phyloP scores from a whole-genome alignment of 2,113 vertebrate species.

The Chamaea fasciata region DNA sequence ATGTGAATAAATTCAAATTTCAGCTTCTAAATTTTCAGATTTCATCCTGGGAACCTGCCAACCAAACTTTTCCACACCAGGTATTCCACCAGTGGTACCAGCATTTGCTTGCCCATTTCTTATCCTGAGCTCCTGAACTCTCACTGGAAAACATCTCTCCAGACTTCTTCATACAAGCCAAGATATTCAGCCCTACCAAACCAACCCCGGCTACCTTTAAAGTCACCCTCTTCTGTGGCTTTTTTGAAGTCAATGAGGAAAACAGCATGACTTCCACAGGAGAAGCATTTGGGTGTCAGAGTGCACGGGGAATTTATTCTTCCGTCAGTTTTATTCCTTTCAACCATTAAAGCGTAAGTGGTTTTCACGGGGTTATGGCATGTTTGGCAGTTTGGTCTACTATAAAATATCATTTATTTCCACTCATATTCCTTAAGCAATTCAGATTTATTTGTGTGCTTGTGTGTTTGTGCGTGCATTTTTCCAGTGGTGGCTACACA shows the following conservation, averaged over 20 bases:
- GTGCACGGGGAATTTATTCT: not conserved
- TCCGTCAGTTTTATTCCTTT: constrained; percentile 39
- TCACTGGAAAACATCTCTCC: not conserved
- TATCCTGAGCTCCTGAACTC: not conserved
- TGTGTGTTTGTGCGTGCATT: not conserved
- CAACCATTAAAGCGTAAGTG: not conserved
- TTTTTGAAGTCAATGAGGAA: not conserved
- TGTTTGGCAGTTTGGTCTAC: constrained; percentile 11
- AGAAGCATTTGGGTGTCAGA: not conserved
- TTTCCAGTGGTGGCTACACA: not conserved
- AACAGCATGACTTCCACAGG: not conserved
- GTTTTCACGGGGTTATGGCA: constrained; percentile 22
- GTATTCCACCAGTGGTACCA: not conserved
- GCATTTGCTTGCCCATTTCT: not conserved
- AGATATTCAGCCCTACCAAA: not conserved
- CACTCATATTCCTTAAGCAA: constrained; percentile 29
- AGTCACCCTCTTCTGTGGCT: not conserved
- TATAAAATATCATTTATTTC: constrained; percentile 35
- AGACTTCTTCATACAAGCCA: not conserved
- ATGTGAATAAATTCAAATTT: not conserved
- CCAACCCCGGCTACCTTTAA: not conserved
- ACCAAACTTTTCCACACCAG: not conserved
- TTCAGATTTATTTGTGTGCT: not conserved
- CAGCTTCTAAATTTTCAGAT: not conserved
- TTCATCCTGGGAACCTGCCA: not conserved